These are phyloP conservation scores for crab-eating macaque (Macaca fascicularis) DNA, from an alignment of 2,113 vertebrate genomes.

Conservation along the genomic window T2T-MFA8v1.1 NC_088376.1:195501001-195501500, in stretches of 20 bases:
- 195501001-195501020: neutral
- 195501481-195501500: neutral
- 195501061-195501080: neutral
- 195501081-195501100: neutral
- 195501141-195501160: neutral
- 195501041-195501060: neutral
- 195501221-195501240: neutral
- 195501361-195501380: neutral
- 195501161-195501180: neutral
- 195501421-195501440: neutral
- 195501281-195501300: neutral
- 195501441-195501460: neutral
- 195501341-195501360: neutral
- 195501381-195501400: neutral
- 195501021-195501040: neutral
- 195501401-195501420: neutral
- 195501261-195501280: neutral
- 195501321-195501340: neutral
- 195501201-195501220: neutral
- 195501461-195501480: neutral
- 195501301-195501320: neutral
- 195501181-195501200: neutral
- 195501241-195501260: neutral
- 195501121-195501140: neutral
- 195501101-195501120: neutral